Conservation (phyloP, 2,888 invertebrate species). For the Acrobasis consociella region DNA sequence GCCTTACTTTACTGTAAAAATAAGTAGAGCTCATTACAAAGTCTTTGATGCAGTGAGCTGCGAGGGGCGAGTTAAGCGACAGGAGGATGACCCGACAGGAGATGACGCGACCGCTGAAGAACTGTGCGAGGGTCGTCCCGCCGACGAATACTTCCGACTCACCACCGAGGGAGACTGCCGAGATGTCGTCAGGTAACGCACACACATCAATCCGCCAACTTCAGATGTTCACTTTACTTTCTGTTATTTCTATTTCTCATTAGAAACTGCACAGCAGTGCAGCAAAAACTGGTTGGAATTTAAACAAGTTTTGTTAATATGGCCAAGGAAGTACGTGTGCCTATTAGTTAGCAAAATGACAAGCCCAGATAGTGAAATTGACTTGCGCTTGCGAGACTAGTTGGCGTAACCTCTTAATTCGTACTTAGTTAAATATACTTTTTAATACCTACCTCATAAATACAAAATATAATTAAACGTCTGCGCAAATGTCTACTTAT, state of each 20-base stretch:
- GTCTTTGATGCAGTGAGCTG: conserved; percentile 64
- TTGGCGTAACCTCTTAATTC: conserved; percentile 10
- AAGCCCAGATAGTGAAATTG: conserved; percentile 1
- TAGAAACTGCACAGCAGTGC: conserved; percentile 12
- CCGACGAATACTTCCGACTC: conserved; percentile 95
- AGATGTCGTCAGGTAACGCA: conserved; percentile 93
- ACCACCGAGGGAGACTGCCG: conserved; percentile 93
- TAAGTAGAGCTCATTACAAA: background rate
- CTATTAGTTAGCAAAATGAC: conserved; percentile 1
- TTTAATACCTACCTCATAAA: background rate
- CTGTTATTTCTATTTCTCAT: background rate
- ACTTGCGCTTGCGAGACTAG: background rate
- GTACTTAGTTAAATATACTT: background rate
- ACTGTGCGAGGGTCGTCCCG: conserved; percentile 93
- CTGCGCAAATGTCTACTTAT: background rate
- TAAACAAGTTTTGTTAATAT: conserved; percentile 2
- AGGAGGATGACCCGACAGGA: conserved; percentile 86
- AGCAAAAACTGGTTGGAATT: background rate
- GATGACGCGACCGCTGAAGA: conserved; percentile 89
- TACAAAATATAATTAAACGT: background rate
- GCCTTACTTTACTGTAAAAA: background rate
- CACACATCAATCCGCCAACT: background rate
- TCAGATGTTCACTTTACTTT: background rate
- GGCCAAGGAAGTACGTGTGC: background rate
- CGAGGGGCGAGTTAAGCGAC: conserved; percentile 82